phyloP scores from a whole-genome alignment of 37 sponge, comb jelly and placozoan species.

The Ianthella basta region DNA sequence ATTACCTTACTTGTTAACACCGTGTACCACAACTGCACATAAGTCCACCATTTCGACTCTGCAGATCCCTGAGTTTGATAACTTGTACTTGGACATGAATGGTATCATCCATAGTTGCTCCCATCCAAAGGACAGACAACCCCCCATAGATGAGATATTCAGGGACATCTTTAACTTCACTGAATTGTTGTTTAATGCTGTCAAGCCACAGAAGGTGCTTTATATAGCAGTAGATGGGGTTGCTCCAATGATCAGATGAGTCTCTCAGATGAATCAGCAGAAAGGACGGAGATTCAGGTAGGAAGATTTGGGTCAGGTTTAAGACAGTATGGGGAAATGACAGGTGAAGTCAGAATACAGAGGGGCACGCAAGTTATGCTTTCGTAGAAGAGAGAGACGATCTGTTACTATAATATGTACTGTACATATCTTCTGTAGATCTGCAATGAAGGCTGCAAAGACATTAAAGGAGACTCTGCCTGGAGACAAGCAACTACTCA shows the following conservation, averaged over 20 bases:
- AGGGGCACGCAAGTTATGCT: too few relatives aligned
- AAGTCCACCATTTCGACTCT: too few relatives aligned
- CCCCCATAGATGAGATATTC: constrained; percentile 90
- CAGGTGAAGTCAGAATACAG: too few relatives aligned
- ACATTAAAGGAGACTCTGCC: constrained; percentile 53
- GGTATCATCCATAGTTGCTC: constrained; percentile 97
- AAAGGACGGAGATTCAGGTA: constrained; percentile 86
- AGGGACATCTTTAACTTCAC: constrained; percentile 85
- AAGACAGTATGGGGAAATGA: too few relatives aligned
- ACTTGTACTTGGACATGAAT: constrained; percentile 99
- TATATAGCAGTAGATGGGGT: constrained; percentile 99
- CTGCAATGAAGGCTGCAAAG: constrained; percentile 83
- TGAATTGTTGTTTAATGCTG: constrained; percentile 91
- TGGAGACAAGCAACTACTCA: constrained; percentile 46
- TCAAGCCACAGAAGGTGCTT: constrained; percentile 91
- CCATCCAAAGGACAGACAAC: constrained; percentile 95
- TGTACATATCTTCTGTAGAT: too few relatives aligned
- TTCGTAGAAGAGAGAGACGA: too few relatives aligned
- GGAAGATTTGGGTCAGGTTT: too few relatives aligned
- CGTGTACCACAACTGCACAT: too few relatives aligned
- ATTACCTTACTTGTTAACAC: too few relatives aligned
- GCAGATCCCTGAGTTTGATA: constrained; percentile 97
- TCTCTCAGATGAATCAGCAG: constrained; percentile 99
- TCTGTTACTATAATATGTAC: too few relatives aligned
- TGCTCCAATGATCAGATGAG: constrained; percentile 94